phyloP scores from a whole-genome alignment of 2,113 vertebrate genomes.

The Hepsetus odoe region DNA sequence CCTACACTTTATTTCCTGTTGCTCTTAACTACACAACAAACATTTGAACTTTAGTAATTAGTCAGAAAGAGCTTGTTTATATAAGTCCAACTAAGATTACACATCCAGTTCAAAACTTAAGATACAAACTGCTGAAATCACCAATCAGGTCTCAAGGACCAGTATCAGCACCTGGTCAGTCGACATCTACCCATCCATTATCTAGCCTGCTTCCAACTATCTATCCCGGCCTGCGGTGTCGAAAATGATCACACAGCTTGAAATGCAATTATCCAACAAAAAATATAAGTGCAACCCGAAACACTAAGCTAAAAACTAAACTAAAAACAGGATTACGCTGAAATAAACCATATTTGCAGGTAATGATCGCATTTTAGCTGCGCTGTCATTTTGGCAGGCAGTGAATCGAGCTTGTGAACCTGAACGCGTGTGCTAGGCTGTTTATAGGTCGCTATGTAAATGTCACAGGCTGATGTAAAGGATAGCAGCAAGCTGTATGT shows the following conservation, averaged over 20 bases:
- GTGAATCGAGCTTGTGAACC: background rate
- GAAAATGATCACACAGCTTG: background rate
- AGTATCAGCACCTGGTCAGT: too few relatives aligned
- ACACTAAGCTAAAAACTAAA: too few relatives aligned
- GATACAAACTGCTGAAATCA: too few relatives aligned
- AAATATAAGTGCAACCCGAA: too few relatives aligned
- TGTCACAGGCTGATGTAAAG: slow-evolving; percentile 20
- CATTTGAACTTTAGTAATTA: background rate
- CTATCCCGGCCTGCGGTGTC: too few relatives aligned
- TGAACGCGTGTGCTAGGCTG: background rate
- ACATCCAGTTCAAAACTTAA: too few relatives aligned
- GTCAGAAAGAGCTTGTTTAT: background rate
- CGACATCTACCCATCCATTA: too few relatives aligned
- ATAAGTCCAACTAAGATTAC: too few relatives aligned
- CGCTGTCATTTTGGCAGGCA: background rate
- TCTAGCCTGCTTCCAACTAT: too few relatives aligned
- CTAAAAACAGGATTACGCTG: background rate
- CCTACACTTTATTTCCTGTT: background rate
- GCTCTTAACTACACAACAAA: background rate
- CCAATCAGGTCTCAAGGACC: too few relatives aligned
- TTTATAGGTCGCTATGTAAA: slow-evolving; percentile 1
- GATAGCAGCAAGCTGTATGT: background rate
- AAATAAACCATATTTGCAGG: background rate
- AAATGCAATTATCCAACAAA: background rate
- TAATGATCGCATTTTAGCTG: background rate